Base-by-base conservation (phyloP, 2,113 vertebrate species). In the Apodemus speciosus region DNA sequence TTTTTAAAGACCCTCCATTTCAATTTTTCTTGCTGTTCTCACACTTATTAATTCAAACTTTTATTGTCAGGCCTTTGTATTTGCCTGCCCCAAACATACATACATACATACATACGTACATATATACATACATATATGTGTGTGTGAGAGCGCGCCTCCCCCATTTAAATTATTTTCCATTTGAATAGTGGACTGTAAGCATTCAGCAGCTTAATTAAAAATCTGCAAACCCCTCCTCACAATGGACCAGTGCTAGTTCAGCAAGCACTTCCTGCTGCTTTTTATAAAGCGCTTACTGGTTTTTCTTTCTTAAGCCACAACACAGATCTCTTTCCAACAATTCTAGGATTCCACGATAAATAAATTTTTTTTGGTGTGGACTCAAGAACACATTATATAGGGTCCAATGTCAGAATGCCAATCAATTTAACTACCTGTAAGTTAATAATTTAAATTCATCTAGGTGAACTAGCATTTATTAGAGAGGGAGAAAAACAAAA, bases 201-300 rank as follows among this genome's bases (percentile, higher is more conserved):
- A 93, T 95, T 95, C 72, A 93, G 90, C 30, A 85, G 84, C 95
- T 97, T 97, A 96, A 98, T 97, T 97, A 96, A 96, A 97, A 97
- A 88, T 94, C 75, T 93, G 94, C 92, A 93, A 94, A 92, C 95
- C 90, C 86, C 21, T 79, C 85, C 72, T 86, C 85, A 97, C 95
- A 97, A 97, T 87, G 89, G 80, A 66, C 77, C 72, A 93, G 95
- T 46, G 90, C 94, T 92, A 96, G 95, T 94, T 97, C 96, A 97
- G 85, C 86, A 87, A 94, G 93, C 49, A 94, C 88, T 97, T 97
- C 97, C 97, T 96, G 96, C 93, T 97, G 96, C 87, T 96, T 94
- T 94, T 94, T 79, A 92, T 91, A 91, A 97, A 95, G 76, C 79
- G 83, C 92, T 93, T 96, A 93, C 94, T n/a, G 66, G 88, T 83